These are phyloP conservation scores for Mustela nigripes DNA, from an alignment of 2,113 vertebrate genomes.

Conservation along the genomic window DNA sequence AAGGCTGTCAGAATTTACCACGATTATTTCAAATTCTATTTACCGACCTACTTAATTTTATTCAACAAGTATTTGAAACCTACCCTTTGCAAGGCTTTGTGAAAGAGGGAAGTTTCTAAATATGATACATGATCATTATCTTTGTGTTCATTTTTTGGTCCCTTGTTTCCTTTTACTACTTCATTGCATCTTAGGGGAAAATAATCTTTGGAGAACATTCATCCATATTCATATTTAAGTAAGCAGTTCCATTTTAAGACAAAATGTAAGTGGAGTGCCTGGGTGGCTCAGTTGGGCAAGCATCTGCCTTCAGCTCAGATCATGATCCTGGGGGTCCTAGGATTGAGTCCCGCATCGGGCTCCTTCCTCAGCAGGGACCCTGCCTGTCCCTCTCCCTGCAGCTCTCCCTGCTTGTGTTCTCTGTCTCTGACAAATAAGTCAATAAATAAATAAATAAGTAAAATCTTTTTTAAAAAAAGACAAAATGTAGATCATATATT, in stretches of 20 bases:
- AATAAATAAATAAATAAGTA: no score
- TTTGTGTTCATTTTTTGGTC: constrained; percentile 21
- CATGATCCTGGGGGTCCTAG: not conserved
- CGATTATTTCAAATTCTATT: constrained; percentile 16
- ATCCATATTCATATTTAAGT: constrained; percentile 27
- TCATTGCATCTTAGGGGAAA: constrained; percentile 7
- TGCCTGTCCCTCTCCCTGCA: no score
- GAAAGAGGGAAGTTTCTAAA: constrained; percentile 22
- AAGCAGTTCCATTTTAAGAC: constrained; percentile 53
- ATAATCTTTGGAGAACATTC: constrained; percentile 23
- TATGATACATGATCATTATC: constrained; percentile 5
- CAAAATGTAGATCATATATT: constrained; percentile 30
- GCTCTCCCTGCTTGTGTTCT: no score
- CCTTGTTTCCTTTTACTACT: constrained; percentile 4
- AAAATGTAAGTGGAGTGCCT: not conserved
- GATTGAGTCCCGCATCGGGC: no score
- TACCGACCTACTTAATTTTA: constrained; percentile 16
- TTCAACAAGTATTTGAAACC: constrained; percentile 37
- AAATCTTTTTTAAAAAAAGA: not conserved
- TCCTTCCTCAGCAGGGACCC: no score
- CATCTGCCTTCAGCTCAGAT: not conserved
- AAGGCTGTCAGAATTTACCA: not conserved
- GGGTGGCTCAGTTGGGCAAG: not conserved
- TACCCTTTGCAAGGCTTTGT: not conserved
- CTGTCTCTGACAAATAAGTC: no score